These are phyloP conservation scores for Zelostemma sp. DNA, from an alignment of 1,140 invertebrate species.

Conservation along the genomic window DNA sequence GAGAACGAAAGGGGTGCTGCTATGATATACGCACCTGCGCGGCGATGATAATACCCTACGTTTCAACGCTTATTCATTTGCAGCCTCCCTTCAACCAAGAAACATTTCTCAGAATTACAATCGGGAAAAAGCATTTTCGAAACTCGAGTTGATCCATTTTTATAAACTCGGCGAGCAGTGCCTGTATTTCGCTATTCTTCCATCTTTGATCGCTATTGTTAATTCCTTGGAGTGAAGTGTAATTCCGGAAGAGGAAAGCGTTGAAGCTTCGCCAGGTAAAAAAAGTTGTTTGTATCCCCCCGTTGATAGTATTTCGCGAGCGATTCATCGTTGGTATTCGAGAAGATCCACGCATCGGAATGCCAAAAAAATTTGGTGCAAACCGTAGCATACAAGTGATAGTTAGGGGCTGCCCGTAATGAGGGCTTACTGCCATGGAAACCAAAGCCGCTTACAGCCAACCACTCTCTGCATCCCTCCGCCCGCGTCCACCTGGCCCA, in stretches of 20 bases:
- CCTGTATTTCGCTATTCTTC: too few species aligned
- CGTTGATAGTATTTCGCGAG: too few species aligned
- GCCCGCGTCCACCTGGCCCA: conserved; percentile 20
- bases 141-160: too few species aligned
- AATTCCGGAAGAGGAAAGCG: too few species aligned
- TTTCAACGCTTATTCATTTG: conserved; percentile 41
- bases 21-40: conserved; percentile 66
- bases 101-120: conserved; percentile 36
- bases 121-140: too few species aligned
- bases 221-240: too few species aligned
- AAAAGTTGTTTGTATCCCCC: too few species aligned
- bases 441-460: conserved; percentile 70
- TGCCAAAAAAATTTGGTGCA: conserved; percentile 54
- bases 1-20: conserved; percentile 61
- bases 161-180: too few species aligned
- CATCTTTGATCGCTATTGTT: too few species aligned
- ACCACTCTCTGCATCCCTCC: conserved; percentile 61
- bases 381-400: conserved; percentile 64
- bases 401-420: conserved; percentile 69
- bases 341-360: conserved; percentile 43
- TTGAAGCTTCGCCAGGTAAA: too few species aligned
- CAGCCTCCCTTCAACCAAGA: conserved; percentile 42
- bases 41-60: conserved; percentile 65
- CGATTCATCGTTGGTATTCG: too few species aligned
- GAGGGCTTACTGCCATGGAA: conserved; percentile 72